Evolutionary conservation across 2,797 vertebrate species (phyloP).

Genomic region (Yasuhikotakia modesta): DNA sequence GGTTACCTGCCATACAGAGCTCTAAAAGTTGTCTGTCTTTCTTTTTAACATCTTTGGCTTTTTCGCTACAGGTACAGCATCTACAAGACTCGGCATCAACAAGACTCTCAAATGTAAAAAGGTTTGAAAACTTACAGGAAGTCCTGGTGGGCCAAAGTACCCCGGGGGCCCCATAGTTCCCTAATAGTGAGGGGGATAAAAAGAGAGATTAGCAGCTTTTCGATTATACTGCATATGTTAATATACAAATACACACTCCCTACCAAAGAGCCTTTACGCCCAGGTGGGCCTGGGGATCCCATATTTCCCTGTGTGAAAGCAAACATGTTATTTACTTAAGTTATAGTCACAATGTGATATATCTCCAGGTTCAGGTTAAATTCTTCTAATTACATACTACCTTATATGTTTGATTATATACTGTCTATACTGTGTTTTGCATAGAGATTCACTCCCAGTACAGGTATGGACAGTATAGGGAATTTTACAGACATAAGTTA

Average conservation of each 20-base stretch:
- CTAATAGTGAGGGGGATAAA: constrained; percentile 19
- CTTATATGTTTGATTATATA: too few species aligned
- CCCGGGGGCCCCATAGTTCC: constrained; percentile 17
- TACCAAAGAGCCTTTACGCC: constrained; percentile 39
- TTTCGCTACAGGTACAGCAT: too few species aligned
- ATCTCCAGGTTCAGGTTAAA: too few species aligned
- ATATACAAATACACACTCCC: neutral
- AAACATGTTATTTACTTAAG: neutral
- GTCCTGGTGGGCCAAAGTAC: constrained; percentile 24
- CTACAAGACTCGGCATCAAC: too few species aligned
- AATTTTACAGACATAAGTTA: too few species aligned
- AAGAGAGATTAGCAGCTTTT: neutral
- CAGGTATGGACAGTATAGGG: too few species aligned
- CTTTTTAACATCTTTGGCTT: too few species aligned
- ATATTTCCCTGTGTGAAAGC: constrained; percentile 18
- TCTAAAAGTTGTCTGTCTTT: neutral
- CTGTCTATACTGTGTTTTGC: too few species aligned
- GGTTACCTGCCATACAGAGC: neutral
- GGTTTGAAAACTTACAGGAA: constrained; percentile 5
- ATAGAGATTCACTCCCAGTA: too few species aligned
- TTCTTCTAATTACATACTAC: too few species aligned
- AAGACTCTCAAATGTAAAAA: neutral
- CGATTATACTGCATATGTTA: neutral
- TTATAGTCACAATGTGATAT: neutral
- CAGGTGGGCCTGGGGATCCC: neutral